Evolutionary conservation across 2,888 invertebrate species (phyloP), one percentile per base, ranked within the genome.

Genomic region (Tiliacea citrago): DNA sequence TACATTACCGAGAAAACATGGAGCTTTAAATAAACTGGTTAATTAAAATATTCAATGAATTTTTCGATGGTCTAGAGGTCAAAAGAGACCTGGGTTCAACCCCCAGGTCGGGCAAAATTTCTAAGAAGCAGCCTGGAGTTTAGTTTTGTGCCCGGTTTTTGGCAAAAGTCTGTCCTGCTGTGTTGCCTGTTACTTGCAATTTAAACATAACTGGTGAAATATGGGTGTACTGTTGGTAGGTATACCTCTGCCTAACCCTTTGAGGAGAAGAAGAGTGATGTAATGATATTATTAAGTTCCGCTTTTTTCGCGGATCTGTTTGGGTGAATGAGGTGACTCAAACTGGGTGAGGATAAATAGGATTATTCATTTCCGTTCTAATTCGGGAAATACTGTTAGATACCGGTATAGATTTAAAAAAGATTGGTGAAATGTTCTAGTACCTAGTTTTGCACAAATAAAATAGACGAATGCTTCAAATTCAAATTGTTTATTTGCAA

Each of bases 331-430:
- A 68, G 55, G 68, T 83, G 81, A 74, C 71, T 74, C 81, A 74
- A 79, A 57, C 58, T 71, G n/a, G 63, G 65, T 68, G 70, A 79
- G 65, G 69, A 79, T 79, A 74, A 74, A 61, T 60, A 65, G 29
- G 55, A 79, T 60, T 74, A 70, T 83, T 79, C 58, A 70, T 73
- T 58, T 82, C 68, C 55, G 77, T 49, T 67, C 82, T 82, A 62
- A 62, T 76, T 79, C 18, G 16, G 29, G 49, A 57, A 29, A 45
- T 75, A 49, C 13, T 35, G 58, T n/a, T n/a, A 73, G 35, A 47
- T 70, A 42, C 58, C n/a, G 53, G 12, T 63, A 24, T 72, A 45
- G 62, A 79, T 79, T 63, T 58, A 5, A 68, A 60, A 45, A 73
- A 57, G 16, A 49, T n/a, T 53, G 12, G 8, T 35, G n/a, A 13